Evolutionary conservation across 2,797 vertebrate genomes (phyloP).

Genomic region (Nyctibius grandis): DNA sequence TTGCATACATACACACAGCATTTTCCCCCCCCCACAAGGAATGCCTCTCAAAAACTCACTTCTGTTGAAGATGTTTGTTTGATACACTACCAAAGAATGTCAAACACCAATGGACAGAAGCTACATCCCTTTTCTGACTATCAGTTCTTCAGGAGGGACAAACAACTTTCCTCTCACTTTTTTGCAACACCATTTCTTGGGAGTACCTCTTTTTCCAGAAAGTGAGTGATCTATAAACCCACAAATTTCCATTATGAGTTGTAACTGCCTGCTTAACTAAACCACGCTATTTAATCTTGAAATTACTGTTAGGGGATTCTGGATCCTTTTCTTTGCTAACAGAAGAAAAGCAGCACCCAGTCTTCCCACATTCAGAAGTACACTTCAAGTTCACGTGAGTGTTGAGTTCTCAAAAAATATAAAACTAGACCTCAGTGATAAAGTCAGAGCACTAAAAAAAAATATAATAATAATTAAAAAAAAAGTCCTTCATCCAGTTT

Average conservation of each 20-base stretch:
- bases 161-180: not conserved
- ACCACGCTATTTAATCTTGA: not conserved
- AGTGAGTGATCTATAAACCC: not conserved
- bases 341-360: not conserved
- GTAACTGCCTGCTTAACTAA: not conserved
- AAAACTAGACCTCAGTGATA: not conserved
- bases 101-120: not conserved
- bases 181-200: not conserved
- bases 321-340: not conserved
- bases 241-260: constrained; percentile 20
- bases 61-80: not conserved
- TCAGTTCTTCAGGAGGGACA: not conserved
- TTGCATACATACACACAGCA: not conserved
- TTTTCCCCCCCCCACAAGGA: not conserved
- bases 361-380: not conserved
- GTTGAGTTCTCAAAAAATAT: not conserved
- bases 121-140: not conserved
- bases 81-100: not conserved
- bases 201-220: not conserved
- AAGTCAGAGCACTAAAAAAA: not conserved
- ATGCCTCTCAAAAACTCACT: not conserved
- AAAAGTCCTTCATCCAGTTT: not conserved
- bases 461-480: not conserved
- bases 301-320: constrained; percentile 51
- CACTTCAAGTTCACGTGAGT: not conserved